Percentiles rank a stretch among this genome's conserved stretches.
These are phyloP conservation scores for Atrina japonica DNA, from an alignment of 2,888 invertebrate genomes.

Conservation along the genomic window DNA sequence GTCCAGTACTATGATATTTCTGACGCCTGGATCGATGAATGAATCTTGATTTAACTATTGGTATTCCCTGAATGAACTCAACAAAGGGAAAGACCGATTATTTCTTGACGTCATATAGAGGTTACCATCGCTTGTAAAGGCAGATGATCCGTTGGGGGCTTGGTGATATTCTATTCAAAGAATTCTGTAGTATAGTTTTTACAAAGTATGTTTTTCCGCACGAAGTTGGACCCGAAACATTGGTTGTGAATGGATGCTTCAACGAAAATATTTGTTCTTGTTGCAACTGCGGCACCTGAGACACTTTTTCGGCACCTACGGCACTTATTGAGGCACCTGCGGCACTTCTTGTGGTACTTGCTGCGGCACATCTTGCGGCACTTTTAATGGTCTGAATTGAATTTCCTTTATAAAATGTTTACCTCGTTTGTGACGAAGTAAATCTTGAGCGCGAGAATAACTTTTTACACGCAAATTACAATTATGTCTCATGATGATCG, in stretches of 20 bases:
- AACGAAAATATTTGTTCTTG: too few species aligned
- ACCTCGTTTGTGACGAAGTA: too few species aligned
- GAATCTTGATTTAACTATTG: conserved; percentile 46
- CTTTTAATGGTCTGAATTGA: too few species aligned
- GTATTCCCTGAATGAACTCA: conserved; percentile 50
- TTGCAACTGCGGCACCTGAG: too few species aligned
- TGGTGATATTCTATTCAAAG: conserved; percentile 17
- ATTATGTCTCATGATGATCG: too few species aligned
- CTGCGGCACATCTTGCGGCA: too few species aligned
- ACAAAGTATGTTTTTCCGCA: conserved; percentile 18
- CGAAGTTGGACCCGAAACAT: conserved; percentile 16
- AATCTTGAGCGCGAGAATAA: too few species aligned
- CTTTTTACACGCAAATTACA: too few species aligned
- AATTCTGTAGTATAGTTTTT: conserved; percentile 14
- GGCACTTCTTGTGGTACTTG: too few species aligned
- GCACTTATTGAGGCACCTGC: too few species aligned
- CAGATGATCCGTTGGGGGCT: conserved; percentile 44
- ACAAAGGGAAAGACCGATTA: conserved; percentile 32
- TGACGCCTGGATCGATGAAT: conserved; percentile 35
- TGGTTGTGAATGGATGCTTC: conserved; percentile 2
- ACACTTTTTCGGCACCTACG: too few species aligned
- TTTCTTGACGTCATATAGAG: conserved; percentile 35
- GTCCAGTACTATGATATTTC: conserved; percentile 48
- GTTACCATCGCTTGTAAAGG: conserved; percentile 50
- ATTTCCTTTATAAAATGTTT: too few species aligned